Conservation (phyloP, 1,140 invertebrate genomes). For the Manduca sexta region DNA sequence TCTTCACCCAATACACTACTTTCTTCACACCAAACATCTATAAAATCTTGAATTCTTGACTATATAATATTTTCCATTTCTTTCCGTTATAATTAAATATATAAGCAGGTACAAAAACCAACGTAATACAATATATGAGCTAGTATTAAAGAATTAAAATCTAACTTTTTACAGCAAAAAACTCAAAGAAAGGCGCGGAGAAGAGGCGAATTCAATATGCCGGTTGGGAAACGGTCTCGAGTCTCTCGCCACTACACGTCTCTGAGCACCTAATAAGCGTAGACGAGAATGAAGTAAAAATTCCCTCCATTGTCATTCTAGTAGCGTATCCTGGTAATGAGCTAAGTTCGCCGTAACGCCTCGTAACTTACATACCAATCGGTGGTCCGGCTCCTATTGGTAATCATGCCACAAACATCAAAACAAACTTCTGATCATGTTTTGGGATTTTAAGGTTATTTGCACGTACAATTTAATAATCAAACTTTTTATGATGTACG, state of each 20-base stretch:
- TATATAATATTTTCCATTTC: no score
- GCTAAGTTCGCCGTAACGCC: constrained; percentile 66
- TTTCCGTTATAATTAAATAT: no score
- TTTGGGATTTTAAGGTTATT: constrained; percentile 21
- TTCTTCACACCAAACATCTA: no score
- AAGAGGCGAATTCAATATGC: constrained; percentile 36
- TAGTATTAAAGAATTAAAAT: background rate
- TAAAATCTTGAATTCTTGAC: no score
- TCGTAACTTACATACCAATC: constrained; percentile 69
- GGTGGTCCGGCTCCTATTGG: constrained; percentile 39
- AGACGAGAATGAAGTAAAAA: constrained; percentile 62
- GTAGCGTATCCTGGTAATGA: constrained; percentile 60
- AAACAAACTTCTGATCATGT: constrained; percentile 59
- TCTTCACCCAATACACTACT: no score
- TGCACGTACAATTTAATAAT: background rate
- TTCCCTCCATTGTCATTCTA: constrained; percentile 63
- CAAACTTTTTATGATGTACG: background rate
- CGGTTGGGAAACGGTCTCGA: constrained; percentile 20
- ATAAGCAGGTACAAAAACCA: no score
- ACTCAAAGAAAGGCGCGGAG: background rate
- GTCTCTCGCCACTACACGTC: constrained; percentile 33
- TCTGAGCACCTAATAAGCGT: constrained; percentile 51
- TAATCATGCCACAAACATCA: constrained; percentile 60
- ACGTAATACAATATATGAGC: no score
- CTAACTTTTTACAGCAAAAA: background rate